Conservation (phyloP, 2,888 invertebrate genomes). For the Andricus curvator region DNA sequence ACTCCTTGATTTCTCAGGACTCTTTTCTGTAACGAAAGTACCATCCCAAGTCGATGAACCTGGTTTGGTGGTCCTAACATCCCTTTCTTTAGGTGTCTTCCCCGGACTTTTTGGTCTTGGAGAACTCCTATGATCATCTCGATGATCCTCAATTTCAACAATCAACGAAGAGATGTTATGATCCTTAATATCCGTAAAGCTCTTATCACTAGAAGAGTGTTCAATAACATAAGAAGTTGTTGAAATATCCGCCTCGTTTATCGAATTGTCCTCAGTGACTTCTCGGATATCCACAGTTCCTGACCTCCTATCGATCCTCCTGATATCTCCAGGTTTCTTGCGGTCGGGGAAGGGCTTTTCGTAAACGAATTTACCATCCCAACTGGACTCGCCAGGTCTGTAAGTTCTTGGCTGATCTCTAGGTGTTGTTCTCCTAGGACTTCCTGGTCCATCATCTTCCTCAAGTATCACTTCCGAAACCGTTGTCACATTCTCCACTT, state of each 20-base stretch:
- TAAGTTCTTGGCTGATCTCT: conserved; percentile 68
- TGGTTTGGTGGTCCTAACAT: conserved; percentile 61
- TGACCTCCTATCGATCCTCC: conserved; percentile 50
- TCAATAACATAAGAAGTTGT: conserved; percentile 71
- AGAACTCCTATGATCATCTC: conserved; percentile 15
- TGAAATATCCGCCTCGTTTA: conserved; percentile 71
- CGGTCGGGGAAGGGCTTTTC: conserved; percentile 75
- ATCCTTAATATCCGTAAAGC: conserved; percentile 64
- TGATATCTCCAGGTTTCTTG: conserved; percentile 45
- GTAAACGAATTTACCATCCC: conserved; percentile 81
- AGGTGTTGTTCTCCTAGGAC: conserved; percentile 60
- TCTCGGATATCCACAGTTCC: conserved; percentile 67
- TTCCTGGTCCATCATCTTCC: conserved; percentile 61
- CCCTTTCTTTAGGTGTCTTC: conserved; percentile 56
- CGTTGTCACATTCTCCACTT: conserved; percentile 64
- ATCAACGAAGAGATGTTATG: conserved; percentile 57
- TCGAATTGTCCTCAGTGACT: conserved; percentile 68
- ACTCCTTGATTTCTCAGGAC: conserved; percentile 52
- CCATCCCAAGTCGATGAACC: conserved; percentile 72
- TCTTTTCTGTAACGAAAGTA: conserved; percentile 62
- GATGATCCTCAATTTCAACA: conserved; percentile 50
- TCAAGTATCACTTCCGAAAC: conserved; percentile 70
- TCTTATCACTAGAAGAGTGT: conserved; percentile 69
- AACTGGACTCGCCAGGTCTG: conserved; percentile 71
- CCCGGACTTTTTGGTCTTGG: conserved; percentile 59